Conservation (phyloP, 92 coral and sea anemone genomes). For the Porites cylindrica region DNA sequence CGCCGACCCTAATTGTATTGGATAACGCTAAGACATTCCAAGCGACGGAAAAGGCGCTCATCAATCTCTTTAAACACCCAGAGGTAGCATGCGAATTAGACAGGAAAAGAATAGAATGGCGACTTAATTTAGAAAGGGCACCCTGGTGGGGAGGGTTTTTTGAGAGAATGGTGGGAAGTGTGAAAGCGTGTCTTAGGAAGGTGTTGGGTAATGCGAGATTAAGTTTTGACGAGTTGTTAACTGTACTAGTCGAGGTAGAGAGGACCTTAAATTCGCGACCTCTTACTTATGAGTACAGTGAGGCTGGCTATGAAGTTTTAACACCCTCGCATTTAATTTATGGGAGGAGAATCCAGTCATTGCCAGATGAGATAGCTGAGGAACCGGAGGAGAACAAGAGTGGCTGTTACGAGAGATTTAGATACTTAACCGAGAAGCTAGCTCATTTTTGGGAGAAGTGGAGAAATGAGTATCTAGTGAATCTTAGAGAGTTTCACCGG, state of each 20-base stretch:
- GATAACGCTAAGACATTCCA: constrained; percentile 60
- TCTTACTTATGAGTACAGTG: constrained; percentile 40
- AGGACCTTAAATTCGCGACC: constrained; percentile 67
- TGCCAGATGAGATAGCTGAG: constrained; percentile 34
- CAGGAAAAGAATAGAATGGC: constrained; percentile 41
- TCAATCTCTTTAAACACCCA: constrained; percentile 26
- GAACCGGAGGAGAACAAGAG: constrained; percentile 21
- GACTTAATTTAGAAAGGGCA: constrained; percentile 45
- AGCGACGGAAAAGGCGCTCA: constrained; percentile 26
- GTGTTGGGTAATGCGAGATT: constrained; percentile 56
- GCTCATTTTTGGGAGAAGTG: constrained; percentile 63
- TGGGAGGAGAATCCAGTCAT: constrained; percentile 37
- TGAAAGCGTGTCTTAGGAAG: constrained; percentile 45
- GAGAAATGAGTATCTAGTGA: constrained; percentile 43
- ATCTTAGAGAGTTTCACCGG: constrained; percentile 41
- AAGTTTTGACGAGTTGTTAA: constrained; percentile 54
- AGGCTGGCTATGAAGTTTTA: constrained; percentile 45
- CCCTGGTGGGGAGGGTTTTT: constrained; percentile 65
- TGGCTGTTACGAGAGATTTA: constrained; percentile 25
- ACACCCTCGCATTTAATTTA: constrained; percentile 67
- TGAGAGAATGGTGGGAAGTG: constrained; percentile 45
- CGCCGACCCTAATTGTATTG: constrained; percentile 39
- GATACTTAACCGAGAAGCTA: constrained; percentile 32
- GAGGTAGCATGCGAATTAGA: constrained; percentile 29
- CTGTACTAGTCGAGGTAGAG: constrained; percentile 64